Evolutionary conservation across 2,888 invertebrate genomes (phyloP).

Genomic region (Eilema sororculum): DNA sequence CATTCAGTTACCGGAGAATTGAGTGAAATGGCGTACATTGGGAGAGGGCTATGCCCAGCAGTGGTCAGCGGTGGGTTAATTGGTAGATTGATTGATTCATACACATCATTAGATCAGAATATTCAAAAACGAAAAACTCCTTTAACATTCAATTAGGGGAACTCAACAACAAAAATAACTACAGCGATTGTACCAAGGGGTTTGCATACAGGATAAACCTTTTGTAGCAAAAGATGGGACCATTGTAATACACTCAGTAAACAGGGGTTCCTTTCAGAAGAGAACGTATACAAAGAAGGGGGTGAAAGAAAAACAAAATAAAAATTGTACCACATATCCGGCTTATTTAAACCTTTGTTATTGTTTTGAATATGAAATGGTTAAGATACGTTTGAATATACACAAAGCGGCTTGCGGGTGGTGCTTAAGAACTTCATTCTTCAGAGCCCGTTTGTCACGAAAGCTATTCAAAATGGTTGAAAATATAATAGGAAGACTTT

Average conservation of each 20-base stretch:
- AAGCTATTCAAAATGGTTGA: not conserved
- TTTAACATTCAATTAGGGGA: constrained; percentile 32
- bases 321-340: constrained; percentile 36
- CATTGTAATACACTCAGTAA: constrained; percentile 63
- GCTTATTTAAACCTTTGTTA: constrained; percentile 37
- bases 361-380: constrained; percentile 35
- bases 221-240: constrained; percentile 59
- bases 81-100: too few relatives aligned
- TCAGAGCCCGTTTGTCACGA: not conserved
- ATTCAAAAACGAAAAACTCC: constrained; percentile 1
- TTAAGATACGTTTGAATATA: constrained; percentile 25
- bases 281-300: constrained; percentile 59
- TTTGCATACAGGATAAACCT: constrained; percentile 56
- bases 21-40: too few relatives aligned
- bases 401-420: constrained; percentile 1
- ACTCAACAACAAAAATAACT: constrained; percentile 34
- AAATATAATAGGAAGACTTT: not conserved
- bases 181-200: constrained; percentile 34
- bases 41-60: too few relatives aligned
- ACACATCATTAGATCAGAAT: too few relatives aligned
- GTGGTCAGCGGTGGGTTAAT: too few relatives aligned
- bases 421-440: not conserved
- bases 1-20: too few relatives aligned
- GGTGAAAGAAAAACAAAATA: constrained; percentile 61
- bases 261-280: constrained; percentile 64